Evolutionary conservation across 1,140 invertebrate species (phyloP), one percentile per base, ranked within the genome.

Genomic region (Drosophila murphyi): DNA sequence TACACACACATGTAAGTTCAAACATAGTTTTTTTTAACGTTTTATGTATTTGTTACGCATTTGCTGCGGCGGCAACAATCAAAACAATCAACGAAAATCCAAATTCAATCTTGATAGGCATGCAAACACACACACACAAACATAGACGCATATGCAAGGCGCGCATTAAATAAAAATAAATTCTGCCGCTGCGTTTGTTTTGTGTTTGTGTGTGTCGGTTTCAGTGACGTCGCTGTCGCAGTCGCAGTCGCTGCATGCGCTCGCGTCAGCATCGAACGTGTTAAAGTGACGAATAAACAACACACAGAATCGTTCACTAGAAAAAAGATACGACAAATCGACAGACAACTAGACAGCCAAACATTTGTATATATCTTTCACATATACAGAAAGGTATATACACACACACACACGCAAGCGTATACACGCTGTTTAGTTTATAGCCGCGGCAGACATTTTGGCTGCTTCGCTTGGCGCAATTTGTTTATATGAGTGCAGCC

Each of bases 231-330:
- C 55, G 39, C 60, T 59, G 73, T 59, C 65, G 31, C 56, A 50
- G 65, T 35, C 41, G 31, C 56, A 4, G 55, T 29, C 50, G 41
- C 67, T 62, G 50, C 34, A 51, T 50, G 37, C 73, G 68, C 64
- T 10, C 48, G 65, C 61, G 67, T 71, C 61, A 78, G 72, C 72
- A 83, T 80, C 81, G 77, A 88, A 82, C 83, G 83, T 87, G 83
- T 87, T 88, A 88, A 87, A 87, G 83, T 88, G 83, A 87, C 80
- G 83, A 83, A 87, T 87, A 87, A 87, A 87, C 80, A 87, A 87
- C 72, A 72, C 72, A 72, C 67, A 78, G 69, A 73, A 77, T 69
- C 70, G 71, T 75, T 75, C 72, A 62, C 65, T 63, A 70, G 72
- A 74, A 79, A 20, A 43, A 80, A 70, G 75, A 78, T 64, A 77